Conservation (phyloP, 2,888 invertebrate genomes). For the Lampropteryx suffumata region DNA sequence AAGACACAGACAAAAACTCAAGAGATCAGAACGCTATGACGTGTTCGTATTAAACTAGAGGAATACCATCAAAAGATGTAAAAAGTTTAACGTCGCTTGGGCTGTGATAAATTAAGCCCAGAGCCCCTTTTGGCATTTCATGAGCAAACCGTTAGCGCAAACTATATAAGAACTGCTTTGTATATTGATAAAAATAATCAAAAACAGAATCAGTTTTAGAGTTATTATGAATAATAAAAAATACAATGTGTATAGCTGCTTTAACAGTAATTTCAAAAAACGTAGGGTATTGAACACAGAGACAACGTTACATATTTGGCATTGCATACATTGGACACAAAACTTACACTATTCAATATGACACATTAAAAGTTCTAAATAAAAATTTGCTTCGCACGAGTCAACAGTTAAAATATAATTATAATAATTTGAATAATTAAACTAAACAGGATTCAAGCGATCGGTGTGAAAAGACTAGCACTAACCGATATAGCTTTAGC, state of each 20-base stretch:
- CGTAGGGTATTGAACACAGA: slow-evolving; percentile 22
- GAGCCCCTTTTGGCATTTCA: slow-evolving; percentile 15
- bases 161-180: too few relatives aligned
- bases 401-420: slow-evolving; percentile 57
- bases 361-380: slow-evolving; percentile 49
- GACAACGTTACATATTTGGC: slow-evolving; percentile 44
- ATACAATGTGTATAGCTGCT: not conserved
- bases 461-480: slow-evolving; percentile 40
- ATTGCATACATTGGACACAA: slow-evolving; percentile 42
- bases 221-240: too few relatives aligned
- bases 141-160: not conserved
- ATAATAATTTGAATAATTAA: slow-evolving; percentile 45
- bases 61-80: slow-evolving; percentile 15
- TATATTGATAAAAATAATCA: too few relatives aligned
- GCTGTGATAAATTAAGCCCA: slow-evolving; percentile 16
- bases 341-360: slow-evolving; percentile 55
- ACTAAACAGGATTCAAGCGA: slow-evolving; percentile 45
- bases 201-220: too few relatives aligned
- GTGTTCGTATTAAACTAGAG: slow-evolving; percentile 11
- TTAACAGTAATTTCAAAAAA: slow-evolving; percentile 1
- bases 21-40: slow-evolving; percentile 35
- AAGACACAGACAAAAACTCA: slow-evolving; percentile 29
- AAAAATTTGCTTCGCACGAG: slow-evolving; percentile 48
- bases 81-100: slow-evolving; percentile 3
- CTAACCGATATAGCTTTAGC: slow-evolving; percentile 30